A percentile compares a stretch with the other conserved stretches of the same genome.
Evolutionary conservation across 2,797 vertebrate genomes (phyloP).

Genomic region (Etheostoma perlongum): DNA sequence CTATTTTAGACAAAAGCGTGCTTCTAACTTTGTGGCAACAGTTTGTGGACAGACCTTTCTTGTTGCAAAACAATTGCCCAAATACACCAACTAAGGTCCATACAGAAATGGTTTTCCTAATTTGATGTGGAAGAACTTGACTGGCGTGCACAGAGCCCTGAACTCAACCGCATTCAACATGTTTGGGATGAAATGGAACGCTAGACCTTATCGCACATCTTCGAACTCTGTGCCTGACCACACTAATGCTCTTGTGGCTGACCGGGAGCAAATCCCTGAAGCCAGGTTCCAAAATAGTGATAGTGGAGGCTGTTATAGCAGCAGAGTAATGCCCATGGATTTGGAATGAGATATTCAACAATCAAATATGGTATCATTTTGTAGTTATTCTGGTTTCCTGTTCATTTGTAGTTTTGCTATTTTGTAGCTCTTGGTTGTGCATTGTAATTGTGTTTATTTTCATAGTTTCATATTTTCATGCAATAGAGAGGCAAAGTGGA

Average conservation of each 20-base stretch:
- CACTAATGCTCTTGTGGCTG: conserved; percentile 14
- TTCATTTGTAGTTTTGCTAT: background rate
- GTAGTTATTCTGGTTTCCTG: background rate
- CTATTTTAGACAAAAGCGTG: background rate
- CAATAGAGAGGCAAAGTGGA: no score
- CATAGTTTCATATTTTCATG: background rate
- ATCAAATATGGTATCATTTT: no score
- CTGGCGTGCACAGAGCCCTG: conserved; percentile 5
- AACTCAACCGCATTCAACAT: conserved; percentile 13
- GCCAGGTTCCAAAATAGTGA: conserved; percentile 1
- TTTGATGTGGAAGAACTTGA: background rate
- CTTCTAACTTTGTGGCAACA: background rate
- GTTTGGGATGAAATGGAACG: conserved; percentile 6
- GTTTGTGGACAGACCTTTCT: background rate
- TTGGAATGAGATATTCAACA: background rate
- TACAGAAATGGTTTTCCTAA: background rate
- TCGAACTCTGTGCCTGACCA: background rate
- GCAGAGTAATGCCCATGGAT: background rate
- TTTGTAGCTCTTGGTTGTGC: background rate
- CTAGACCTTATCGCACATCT: conserved; percentile 1
- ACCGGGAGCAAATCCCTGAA: conserved; percentile 22
- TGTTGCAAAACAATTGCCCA: background rate
- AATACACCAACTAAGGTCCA: background rate
- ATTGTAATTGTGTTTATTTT: background rate
- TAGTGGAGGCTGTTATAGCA: background rate